Evolutionary conservation across 2,797 vertebrate genomes (phyloP), one percentile per base, ranked within the genome.

Genomic region (Sarcophilus harrisii): DNA sequence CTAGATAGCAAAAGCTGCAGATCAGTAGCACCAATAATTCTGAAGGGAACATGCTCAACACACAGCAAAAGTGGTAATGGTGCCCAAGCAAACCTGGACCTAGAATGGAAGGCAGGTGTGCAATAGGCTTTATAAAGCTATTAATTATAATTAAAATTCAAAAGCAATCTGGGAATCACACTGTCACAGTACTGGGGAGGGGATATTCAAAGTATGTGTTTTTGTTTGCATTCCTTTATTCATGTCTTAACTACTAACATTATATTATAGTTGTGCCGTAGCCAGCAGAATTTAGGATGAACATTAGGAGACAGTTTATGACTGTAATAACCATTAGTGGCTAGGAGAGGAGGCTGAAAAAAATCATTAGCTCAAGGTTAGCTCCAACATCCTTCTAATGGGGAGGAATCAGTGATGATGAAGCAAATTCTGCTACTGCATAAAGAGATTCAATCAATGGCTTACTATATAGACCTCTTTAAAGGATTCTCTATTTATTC

Each of bases 21-120:
- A 93, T 62, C 94, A 62, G 87, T 96, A 96, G 93, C 92, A 96
- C 59, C 92, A 73, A 30, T 96, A 96, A 95, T 93, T 97, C 91
- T 58, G 95, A 96, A 95, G 49, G 94, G 4, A 49, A 58, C 73
- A 11, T 1, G 30, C n/a, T 93, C 58, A 95, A 95, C 93, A 95
- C 92, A 95, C 93, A 94, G 60, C 90, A 97, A 96, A 55, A 60
- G 10, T 12, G 52, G 45, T 92, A 93, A 21, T 27, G 57, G 62
- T 81, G 96, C 90, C 91, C 60, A 62, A 18, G 54, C 58, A 95
- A 81, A 91, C 90, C 89, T 59, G 59, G 81, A 91, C 94, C 92
- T 95, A 93, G 91, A 97, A 97, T 94, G 57, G 21, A 93, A 95
- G 57, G 52, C 62, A 73, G 54, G 14, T 94, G 45, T 57, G 62